A percentile compares a stretch with the other conserved stretches of the same genome.
Evolutionary conservation across 2,888 invertebrate genomes (phyloP).

Genomic region (Molorchus minor): DNA sequence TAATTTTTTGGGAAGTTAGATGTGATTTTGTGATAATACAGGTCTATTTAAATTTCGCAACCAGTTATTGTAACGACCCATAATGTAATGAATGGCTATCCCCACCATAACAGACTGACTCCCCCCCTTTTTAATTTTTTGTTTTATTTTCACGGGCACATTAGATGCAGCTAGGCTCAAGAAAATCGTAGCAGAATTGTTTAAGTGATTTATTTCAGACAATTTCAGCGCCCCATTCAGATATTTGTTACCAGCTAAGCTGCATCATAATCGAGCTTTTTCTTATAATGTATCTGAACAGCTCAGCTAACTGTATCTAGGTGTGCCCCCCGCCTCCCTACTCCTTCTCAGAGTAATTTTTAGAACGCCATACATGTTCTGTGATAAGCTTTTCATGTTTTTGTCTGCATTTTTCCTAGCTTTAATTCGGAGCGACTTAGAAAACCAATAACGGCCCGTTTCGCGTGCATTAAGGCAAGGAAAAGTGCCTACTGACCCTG

Average conservation of each 20-base stretch:
- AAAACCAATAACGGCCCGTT: not conserved
- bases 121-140: too few species aligned
- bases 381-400: constrained; percentile 42
- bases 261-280: too few species aligned
- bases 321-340: constrained; percentile 27
- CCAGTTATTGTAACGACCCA: constrained; percentile 23
- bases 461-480: constrained; percentile 6
- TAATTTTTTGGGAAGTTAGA: constrained; percentile 33
- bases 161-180: too few species aligned
- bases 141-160: constrained; percentile 36
- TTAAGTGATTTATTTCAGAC: too few species aligned
- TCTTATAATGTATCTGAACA: too few species aligned
- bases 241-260: too few species aligned
- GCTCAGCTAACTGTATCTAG: too few species aligned
- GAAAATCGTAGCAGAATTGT: too few species aligned
- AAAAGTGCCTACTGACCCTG: too few species aligned
- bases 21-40: constrained; percentile 43
- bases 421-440: constrained; percentile 1
- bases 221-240: too few species aligned
- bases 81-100: constrained; percentile 12
- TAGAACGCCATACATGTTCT: constrained; percentile 49
- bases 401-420: not conserved
- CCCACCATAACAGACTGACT: constrained; percentile 36
- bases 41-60: constrained; percentile 35
- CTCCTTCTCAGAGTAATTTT: constrained; percentile 10